phyloP scores from a whole-genome alignment of 1,140 invertebrate genomes.

The Nylanderia fulva region DNA sequence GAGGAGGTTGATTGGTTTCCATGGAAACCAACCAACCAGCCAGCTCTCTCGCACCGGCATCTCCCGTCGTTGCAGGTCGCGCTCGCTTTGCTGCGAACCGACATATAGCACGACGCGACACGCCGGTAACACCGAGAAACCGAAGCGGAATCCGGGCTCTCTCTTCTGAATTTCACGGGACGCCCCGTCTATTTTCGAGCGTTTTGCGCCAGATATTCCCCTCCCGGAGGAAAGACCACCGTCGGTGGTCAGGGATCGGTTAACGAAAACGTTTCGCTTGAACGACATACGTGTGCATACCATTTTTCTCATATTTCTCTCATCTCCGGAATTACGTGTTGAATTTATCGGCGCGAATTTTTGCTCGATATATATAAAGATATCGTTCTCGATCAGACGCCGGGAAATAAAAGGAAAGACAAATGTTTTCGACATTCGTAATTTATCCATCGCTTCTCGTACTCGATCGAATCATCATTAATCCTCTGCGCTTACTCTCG shows the following conservation, averaged over 20 bases:
- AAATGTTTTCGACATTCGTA: background rate
- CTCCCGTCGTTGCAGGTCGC: slow-evolving; percentile 65
- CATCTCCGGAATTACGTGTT: background rate
- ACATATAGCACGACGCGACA: slow-evolving; percentile 35
- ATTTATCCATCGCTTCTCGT: background rate
- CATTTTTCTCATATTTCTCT: slow-evolving; percentile 2
- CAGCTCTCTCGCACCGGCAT: slow-evolving; percentile 63
- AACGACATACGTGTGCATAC: slow-evolving; percentile 6
- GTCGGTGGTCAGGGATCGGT: slow-evolving; percentile 30
- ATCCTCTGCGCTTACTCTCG: background rate
- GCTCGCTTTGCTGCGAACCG: slow-evolving; percentile 39
- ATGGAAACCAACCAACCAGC: slow-evolving; percentile 72
- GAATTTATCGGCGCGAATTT: background rate
- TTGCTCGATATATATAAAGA: background rate
- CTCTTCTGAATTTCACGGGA: slow-evolving; percentile 51
- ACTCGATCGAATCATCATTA: background rate
- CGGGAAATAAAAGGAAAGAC: background rate
- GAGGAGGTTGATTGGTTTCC: slow-evolving; percentile 73
- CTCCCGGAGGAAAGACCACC: background rate
- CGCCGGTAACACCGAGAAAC: slow-evolving; percentile 38
- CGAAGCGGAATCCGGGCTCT: slow-evolving; percentile 30
- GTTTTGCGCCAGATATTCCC: slow-evolving; percentile 40
- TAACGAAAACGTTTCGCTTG: slow-evolving; percentile 35
- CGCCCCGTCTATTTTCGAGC: slow-evolving; percentile 40
- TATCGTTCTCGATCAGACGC: background rate